phyloP scores from a whole-genome alignment of 2,797 vertebrate species.

The Halcyon badia region DNA sequence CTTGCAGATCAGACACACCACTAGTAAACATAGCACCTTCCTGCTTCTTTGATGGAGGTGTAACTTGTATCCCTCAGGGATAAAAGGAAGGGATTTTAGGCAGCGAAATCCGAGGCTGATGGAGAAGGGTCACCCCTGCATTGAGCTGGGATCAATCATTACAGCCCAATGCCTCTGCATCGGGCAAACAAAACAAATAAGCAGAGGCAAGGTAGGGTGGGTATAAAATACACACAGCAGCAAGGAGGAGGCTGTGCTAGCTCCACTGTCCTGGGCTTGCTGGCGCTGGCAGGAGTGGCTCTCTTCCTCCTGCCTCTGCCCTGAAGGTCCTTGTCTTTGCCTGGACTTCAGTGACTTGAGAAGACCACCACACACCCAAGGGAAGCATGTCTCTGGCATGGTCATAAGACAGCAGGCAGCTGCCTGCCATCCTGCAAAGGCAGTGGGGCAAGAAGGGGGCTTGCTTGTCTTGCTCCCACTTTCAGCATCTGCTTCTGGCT shows the following conservation, averaged over 20 bases:
- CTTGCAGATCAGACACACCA: neutral
- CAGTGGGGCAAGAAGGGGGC: neutral
- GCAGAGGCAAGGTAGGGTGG: neutral
- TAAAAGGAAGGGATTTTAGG: neutral
- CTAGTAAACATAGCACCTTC: neutral
- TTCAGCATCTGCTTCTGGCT: neutral
- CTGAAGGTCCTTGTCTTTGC: neutral
- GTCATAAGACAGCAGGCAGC: neutral
- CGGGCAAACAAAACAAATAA: neutral
- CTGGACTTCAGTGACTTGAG: neutral
- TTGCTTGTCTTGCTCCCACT: neutral
- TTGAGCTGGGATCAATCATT: neutral
- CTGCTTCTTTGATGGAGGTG: neutral
- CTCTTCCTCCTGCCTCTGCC: neutral
- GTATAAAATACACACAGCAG: neutral
- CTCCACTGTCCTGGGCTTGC: neutral
- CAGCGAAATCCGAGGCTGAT: neutral
- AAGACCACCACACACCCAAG: fast-evolving
- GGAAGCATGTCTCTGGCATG: fast-evolving
- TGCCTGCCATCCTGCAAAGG: neutral
- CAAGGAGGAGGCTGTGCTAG: neutral
- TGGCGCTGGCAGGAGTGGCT: neutral
- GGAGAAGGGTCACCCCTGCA: neutral
- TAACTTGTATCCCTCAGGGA: neutral
- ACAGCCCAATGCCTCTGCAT: neutral